phyloP scores from a whole-genome alignment of 2,888 invertebrate genomes.

The Mystacides longicornis region DNA sequence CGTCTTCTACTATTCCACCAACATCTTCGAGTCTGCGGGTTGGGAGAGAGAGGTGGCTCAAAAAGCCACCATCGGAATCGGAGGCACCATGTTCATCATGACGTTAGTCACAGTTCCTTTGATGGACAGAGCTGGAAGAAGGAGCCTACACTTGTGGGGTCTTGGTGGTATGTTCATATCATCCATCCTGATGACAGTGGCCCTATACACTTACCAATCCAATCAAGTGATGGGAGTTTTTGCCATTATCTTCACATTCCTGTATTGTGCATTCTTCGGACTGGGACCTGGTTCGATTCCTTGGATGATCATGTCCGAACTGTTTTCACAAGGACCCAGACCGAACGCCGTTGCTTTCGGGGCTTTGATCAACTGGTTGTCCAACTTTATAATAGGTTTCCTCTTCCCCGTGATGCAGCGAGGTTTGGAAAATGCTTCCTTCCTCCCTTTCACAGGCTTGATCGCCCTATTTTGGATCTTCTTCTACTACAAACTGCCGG shows the following conservation, averaged over 20 bases:
- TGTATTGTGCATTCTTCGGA: constrained; percentile 47
- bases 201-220: constrained; percentile 40
- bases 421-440: constrained; percentile 40
- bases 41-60: constrained; percentile 51
- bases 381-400: constrained; percentile 47
- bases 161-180: constrained; percentile 66
- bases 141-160: constrained; percentile 62
- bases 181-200: constrained; percentile 60
- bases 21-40: constrained; percentile 57
- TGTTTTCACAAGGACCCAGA: constrained; percentile 45
- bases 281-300: constrained; percentile 48
- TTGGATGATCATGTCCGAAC: constrained; percentile 48
- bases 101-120: constrained; percentile 68
- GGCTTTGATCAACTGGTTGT: constrained; percentile 47
- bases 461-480: constrained; percentile 43
- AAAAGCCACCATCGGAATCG: constrained; percentile 64
- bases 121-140: constrained; percentile 64
- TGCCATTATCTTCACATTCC: constrained; percentile 43
- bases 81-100: constrained; percentile 65
- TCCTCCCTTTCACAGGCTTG: constrained; percentile 43
- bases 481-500: constrained; percentile 44
- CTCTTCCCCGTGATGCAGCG: constrained; percentile 38
- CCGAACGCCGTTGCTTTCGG: constrained; percentile 47
- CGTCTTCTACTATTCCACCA: constrained; percentile 65
- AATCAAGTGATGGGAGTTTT: constrained; percentile 44